Base-by-base conservation (phyloP, 2,888 invertebrate genomes). In the Melinopterus prodromus region DNA sequence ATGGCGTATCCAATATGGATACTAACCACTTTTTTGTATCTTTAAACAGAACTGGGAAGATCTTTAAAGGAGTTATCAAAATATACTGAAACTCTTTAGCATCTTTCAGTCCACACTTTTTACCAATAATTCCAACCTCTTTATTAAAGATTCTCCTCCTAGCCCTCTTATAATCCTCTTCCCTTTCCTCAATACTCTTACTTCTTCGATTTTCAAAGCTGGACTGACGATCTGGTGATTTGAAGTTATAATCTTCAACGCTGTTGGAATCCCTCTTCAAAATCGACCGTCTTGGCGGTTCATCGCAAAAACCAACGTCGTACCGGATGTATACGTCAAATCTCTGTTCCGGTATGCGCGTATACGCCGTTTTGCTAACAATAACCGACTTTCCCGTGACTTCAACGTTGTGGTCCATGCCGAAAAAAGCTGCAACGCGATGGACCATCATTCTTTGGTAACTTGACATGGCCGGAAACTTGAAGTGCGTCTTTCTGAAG, bases 361-460 rank as follows among this genome's bases (percentile, higher is more conserved):
- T 94, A 85, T 91, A 91, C 84, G 92, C 92, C 77, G 95, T 96
- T 87, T 96, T 96, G 82, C 97, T 96, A 0, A 96, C 96, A 78
- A 97, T 93, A 78, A 97, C 96, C 78, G 95, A 94, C 88, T 94
- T 94, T 81, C 96, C 97, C 15, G 93, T 92, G 82, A 94, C 93
- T 90, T 98, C 98, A 26, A 98, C 94, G 87, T 97, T 97, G 89
- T 99, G 98, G 79, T 97, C 96, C 92, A 99, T 94, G 79, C 98
- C 97, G 90, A 98, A 98, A 87, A 96, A 96, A 16, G 97, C 95
- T 0, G 98, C 97, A 81, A 97, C 96, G 53, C 98, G 94, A 89
- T 99, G 99, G 1, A 98, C 97, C 85, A 99, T 90, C 98, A 99
- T 98, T 38, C 99, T 93, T 83, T 98, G 97, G 91, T 99, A 99